These are phyloP conservation scores for Actinernus sp. DNA, from an alignment of 92 coral and sea anemone genomes.

Conservation along the genomic window DNA sequence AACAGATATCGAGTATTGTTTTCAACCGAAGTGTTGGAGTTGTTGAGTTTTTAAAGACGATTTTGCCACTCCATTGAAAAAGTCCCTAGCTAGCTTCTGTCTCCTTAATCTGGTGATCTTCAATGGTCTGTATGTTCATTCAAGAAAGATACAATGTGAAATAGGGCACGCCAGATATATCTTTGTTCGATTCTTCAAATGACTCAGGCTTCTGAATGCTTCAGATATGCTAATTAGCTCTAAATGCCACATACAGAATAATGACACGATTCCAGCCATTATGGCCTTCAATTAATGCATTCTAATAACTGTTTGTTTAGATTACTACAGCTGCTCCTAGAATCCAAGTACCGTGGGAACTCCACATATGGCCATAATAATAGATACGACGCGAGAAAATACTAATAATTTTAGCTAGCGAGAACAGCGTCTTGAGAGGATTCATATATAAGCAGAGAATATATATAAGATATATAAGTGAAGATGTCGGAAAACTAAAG, in stretches of 20 bases:
- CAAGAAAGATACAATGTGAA: conserved; percentile 29
- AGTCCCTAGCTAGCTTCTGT: conserved; percentile 27
- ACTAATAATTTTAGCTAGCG: conserved; percentile 17
- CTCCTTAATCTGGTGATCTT: conserved; percentile 23
- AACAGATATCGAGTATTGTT: conserved; percentile 7
- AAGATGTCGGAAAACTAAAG: no score
- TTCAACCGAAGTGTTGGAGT: conserved; percentile 20
- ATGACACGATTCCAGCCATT: conserved; percentile 72
- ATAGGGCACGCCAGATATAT: conserved; percentile 28
- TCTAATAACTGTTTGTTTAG: conserved; percentile 92
- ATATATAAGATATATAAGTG: no score
- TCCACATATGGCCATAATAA: conserved; percentile 68
- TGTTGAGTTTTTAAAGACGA: conserved; percentile 32
- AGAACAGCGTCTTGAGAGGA: no score
- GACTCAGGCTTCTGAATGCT: conserved; percentile 38
- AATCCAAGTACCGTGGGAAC: conserved; percentile 86
- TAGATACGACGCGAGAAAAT: conserved; percentile 41
- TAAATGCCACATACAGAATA: conserved; percentile 70
- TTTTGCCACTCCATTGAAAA: conserved; percentile 33
- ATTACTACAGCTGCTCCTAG: conserved; percentile 81
- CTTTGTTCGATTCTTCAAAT: conserved; percentile 26
- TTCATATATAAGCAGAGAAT: no score
- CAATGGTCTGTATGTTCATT: conserved; percentile 12
- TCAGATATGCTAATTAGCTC: conserved; percentile 83
- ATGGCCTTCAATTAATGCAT: conserved; percentile 75